Percentiles rank a stretch among this genome's conserved stretches.
Conservation (phyloP, 2,888 invertebrate species). For the Habroteleia sp. region DNA sequence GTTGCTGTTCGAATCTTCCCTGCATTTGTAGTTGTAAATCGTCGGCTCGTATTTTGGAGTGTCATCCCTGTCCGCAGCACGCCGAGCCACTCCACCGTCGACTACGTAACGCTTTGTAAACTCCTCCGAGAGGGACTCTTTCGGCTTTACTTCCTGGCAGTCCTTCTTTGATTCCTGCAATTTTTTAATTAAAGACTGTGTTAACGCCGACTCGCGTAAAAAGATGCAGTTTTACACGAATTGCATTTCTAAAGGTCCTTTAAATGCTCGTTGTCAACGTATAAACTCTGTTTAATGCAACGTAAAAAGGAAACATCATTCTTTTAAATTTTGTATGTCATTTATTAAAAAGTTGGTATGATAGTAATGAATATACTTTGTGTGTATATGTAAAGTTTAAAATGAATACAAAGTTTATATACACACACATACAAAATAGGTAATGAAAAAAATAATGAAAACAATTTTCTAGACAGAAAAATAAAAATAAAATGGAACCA, state of each 20-base stretch:
- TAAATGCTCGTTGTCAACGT: no score
- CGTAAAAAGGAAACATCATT: no score
- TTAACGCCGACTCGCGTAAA: conserved; percentile 24
- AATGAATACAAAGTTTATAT: no score
- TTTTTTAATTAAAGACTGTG: conserved; percentile 14
- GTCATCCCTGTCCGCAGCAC: conserved; percentile 74
- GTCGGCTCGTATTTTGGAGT: conserved; percentile 77
- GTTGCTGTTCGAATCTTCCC: conserved; percentile 74
- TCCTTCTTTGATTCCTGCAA: conserved; percentile 74
- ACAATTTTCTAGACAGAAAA: no score
- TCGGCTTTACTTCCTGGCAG: conserved; percentile 69
- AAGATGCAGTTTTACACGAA: conserved; percentile 3
- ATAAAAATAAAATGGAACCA: no score
- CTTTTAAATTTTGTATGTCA: no score
- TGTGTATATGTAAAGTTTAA: no score
- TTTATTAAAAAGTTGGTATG: no score
- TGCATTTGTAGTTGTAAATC: conserved; percentile 77
- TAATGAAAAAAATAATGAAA: no score
- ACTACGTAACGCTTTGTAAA: conserved; percentile 77
- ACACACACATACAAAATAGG: no score
- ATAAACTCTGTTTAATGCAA: no score
- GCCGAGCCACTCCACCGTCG: conserved; percentile 76
- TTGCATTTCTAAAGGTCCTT: conserved; percentile 3
- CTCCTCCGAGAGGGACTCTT: conserved; percentile 74
- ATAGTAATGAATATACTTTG: no score